A percentile compares a stretch with the other conserved stretches of the same genome.
phyloP scores from a whole-genome alignment of 2,888 invertebrate species.

The Cyrtodaria siliqua region DNA sequence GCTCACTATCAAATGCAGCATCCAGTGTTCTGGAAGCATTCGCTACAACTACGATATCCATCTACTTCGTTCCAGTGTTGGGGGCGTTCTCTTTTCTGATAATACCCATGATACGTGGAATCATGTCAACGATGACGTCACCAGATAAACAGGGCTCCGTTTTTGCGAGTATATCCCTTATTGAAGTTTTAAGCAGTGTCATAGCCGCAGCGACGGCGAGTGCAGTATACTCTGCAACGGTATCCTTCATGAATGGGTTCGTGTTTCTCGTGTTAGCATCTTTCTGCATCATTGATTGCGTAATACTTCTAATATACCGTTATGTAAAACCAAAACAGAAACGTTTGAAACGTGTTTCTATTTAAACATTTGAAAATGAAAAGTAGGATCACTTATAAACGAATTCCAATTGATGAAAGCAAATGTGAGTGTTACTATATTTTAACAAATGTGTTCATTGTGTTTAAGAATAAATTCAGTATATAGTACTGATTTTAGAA shows the following conservation, averaged over 20 bases:
- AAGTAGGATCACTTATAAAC: too few relatives aligned
- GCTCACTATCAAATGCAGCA: slow-evolving; percentile 37
- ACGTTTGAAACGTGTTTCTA: too few relatives aligned
- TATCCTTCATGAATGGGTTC: slow-evolving; percentile 27
- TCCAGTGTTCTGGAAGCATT: slow-evolving; percentile 43
- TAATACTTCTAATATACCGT: slow-evolving; percentile 33
- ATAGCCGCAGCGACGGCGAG: slow-evolving; percentile 3
- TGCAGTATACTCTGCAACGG: slow-evolving; percentile 21
- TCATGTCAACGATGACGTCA: slow-evolving; percentile 34
- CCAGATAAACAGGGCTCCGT: slow-evolving; percentile 35
- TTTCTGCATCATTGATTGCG: slow-evolving; percentile 70
- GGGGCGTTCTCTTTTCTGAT: too few relatives aligned
- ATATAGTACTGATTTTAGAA: too few relatives aligned
- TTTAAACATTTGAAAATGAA: too few relatives aligned
- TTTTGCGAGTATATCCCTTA: slow-evolving; percentile 24
- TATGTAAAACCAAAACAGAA: slow-evolving; percentile 41
- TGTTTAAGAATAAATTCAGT: too few relatives aligned
- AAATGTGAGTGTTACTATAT: too few relatives aligned
- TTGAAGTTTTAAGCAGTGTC: slow-evolving; percentile 20
- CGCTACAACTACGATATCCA: slow-evolving; percentile 13
- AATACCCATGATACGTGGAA: slow-evolving; percentile 30
- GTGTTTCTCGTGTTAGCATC: slow-evolving; percentile 39
- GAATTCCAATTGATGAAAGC: too few relatives aligned
- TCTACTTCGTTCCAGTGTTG: slow-evolving; percentile 25
- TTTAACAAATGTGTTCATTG: too few relatives aligned